Conservation (phyloP, 2,797 vertebrate species). For the Esox lucius region DNA sequence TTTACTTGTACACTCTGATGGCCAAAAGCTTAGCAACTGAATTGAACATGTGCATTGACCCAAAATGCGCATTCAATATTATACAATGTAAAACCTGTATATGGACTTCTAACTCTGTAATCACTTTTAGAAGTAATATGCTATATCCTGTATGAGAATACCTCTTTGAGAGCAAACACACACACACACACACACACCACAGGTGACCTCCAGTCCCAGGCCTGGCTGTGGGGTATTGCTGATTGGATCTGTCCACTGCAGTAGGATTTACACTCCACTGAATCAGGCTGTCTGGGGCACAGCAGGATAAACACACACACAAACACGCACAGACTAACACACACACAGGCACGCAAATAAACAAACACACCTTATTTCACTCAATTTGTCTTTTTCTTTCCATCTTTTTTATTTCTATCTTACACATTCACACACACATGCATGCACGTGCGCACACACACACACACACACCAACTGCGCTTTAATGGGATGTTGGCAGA, state of each 20-base stretch:
- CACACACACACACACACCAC: slow-evolving; percentile 40
- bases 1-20: too few species aligned
- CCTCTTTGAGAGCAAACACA: slow-evolving; percentile 1
- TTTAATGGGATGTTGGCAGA: slow-evolving; percentile 73
- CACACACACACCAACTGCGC: slow-evolving; percentile 33
- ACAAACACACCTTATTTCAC: not conserved
- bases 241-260: slow-evolving; percentile 77
- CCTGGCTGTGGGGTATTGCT: slow-evolving; percentile 63
- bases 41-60: too few species aligned
- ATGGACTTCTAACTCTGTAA: slow-evolving; percentile 25
- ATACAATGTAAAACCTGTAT: slow-evolving; percentile 28
- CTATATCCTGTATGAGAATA: slow-evolving; percentile 28
- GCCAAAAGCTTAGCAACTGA: too few species aligned
- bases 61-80: too few species aligned
- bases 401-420: not conserved
- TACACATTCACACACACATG: slow-evolving; percentile 11
- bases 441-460: slow-evolving; percentile 27
- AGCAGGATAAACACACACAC: slow-evolving; percentile 23
- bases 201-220: slow-evolving; percentile 67
- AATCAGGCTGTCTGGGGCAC: slow-evolving; percentile 60
- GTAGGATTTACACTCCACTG: slow-evolving; percentile 71
- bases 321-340: slow-evolving; percentile 37
- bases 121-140: not conserved
- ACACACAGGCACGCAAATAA: slow-evolving; percentile 22
- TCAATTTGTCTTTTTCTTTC: not conserved